A percentile compares a stretch with the other conserved stretches of the same genome.
Conservation (phyloP, 2,797 vertebrate species). For the Sebastes hubbsi region DNA sequence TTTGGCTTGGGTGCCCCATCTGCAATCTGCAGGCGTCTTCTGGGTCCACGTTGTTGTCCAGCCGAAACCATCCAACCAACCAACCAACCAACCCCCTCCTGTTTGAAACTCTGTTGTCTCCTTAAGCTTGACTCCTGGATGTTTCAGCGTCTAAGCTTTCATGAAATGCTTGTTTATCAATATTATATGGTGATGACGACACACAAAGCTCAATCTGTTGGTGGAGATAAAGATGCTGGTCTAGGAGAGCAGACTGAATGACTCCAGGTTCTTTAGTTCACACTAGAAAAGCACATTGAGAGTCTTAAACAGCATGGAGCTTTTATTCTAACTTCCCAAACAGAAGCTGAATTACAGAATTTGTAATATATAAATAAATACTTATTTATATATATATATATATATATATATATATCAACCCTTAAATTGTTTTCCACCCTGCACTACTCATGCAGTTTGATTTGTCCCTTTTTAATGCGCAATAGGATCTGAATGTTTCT, state of each 20-base stretch:
- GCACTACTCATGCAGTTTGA: not conserved
- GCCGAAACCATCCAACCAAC: slow-evolving; percentile 25
- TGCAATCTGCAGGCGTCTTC: slow-evolving; percentile 73
- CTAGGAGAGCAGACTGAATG: not conserved
- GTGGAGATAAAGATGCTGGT: slow-evolving; percentile 1
- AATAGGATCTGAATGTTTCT: not conserved
- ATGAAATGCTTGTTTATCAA: slow-evolving; percentile 49
- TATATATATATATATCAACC: too few relatives aligned
- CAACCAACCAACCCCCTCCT: not conserved
- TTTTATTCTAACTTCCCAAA: not conserved
- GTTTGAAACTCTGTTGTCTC: slow-evolving; percentile 37
- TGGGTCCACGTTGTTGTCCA: slow-evolving; percentile 51
- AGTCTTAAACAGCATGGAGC: not conserved
- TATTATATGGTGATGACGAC: slow-evolving; percentile 30
- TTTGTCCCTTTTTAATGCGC: not conserved
- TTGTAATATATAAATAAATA: not conserved
- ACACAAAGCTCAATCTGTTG: slow-evolving; percentile 32
- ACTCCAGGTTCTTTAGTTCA: not conserved
- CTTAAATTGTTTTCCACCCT: not conserved
- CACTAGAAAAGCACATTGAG: not conserved
- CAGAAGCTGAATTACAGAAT: not conserved
- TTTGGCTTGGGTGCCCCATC: slow-evolving; percentile 78
- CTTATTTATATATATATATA: not conserved
- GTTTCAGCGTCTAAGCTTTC: slow-evolving; percentile 67
- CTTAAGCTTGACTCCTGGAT: slow-evolving; percentile 43